These are phyloP conservation scores for Scleropages formosus DNA, from an alignment of 2,797 vertebrate genomes.

Conservation along the genomic window DNA sequence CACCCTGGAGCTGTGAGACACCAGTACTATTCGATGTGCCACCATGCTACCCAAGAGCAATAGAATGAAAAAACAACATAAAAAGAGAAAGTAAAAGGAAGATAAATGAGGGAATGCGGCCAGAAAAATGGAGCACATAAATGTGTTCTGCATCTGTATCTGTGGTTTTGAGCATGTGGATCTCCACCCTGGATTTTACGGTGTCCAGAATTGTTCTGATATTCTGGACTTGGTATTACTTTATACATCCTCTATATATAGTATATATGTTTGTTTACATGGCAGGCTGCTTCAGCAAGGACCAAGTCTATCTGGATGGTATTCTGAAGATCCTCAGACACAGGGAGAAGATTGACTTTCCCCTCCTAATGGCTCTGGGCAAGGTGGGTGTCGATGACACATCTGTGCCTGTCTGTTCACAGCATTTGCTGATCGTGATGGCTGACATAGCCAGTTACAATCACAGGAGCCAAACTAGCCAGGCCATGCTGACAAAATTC, in stretches of 20 bases:
- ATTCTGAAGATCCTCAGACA: slow-evolving; percentile 85
- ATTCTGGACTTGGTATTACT: not conserved
- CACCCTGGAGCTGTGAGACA: too few relatives aligned
- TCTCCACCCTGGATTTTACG: too few relatives aligned
- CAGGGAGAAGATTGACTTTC: slow-evolving; percentile 86
- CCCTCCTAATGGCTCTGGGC: slow-evolving; percentile 83
- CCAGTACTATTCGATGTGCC: too few relatives aligned
- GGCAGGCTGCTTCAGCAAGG: slow-evolving; percentile 92
- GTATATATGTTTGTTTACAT: not conserved
- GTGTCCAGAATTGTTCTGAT: too few relatives aligned
- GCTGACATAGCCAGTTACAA: not conserved
- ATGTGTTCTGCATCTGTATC: not conserved
- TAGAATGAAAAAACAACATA: too few relatives aligned
- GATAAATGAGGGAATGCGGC: too few relatives aligned
- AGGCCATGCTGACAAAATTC: not conserved
- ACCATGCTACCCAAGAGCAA: too few relatives aligned
- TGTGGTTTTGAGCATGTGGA: not conserved
- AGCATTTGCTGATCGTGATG: not conserved
- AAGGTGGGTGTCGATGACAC: slow-evolving; percentile 71
- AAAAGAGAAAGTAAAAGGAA: too few relatives aligned
- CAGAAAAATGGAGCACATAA: too few relatives aligned
- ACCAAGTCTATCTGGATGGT: slow-evolving; percentile 93
- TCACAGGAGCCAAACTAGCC: not conserved
- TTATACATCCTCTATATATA: not conserved
- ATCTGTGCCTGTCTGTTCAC: slow-evolving; percentile 1